Evolutionary conservation across 2,113 vertebrate genomes (phyloP).

Genomic region (Oreochromis aureus): DNA sequence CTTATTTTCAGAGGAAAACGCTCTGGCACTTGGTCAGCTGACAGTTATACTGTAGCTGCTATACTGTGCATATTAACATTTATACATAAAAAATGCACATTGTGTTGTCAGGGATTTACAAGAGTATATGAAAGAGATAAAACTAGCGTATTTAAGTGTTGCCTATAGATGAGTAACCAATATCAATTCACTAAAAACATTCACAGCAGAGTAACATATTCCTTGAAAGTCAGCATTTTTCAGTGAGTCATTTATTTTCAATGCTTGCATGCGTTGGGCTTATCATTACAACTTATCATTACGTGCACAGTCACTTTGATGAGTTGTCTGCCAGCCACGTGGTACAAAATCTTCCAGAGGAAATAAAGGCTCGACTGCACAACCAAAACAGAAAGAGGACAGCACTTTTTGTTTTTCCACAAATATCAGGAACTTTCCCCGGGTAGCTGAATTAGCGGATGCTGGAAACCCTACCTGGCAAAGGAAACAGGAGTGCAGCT

Average conservation of each 20-base stretch:
- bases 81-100: not conserved
- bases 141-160: not conserved
- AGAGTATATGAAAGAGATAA: not conserved
- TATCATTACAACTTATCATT: not conserved
- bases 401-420: not conserved
- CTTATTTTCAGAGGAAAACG: not conserved
- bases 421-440: not conserved
- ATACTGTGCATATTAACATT: not conserved
- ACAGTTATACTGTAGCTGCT: not conserved
- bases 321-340: not conserved
- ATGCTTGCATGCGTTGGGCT: not conserved
- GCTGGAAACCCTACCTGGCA: not conserved
- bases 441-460: not conserved
- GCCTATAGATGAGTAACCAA: not conserved
- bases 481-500: not conserved
- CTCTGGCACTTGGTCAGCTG: not conserved
- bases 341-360: not conserved
- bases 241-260: not conserved
- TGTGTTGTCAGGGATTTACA: not conserved
- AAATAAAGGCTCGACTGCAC: not conserved
- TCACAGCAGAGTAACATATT: not conserved
- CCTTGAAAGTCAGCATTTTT: not conserved
- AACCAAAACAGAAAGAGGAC: not conserved
- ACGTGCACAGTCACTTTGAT: not conserved
- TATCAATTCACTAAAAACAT: not conserved